These are phyloP conservation scores for Huso huso DNA, from an alignment of 2,797 vertebrate species.

Conservation along the genomic window DNA sequence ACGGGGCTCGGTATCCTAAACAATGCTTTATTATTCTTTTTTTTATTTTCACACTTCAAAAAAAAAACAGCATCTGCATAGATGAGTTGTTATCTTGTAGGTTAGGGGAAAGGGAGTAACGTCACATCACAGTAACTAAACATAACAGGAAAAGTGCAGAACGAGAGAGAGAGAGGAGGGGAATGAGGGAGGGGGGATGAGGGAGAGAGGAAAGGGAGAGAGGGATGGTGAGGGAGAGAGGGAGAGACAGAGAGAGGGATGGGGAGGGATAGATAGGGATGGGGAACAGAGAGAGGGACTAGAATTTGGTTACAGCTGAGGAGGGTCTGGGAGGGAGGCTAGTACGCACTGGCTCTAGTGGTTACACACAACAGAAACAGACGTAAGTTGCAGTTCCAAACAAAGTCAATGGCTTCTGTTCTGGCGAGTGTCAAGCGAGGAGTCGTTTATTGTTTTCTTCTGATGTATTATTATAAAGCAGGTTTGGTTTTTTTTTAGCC, in stretches of 20 bases:
- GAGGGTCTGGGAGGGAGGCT: too few relatives aligned
- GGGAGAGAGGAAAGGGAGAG: too few relatives aligned
- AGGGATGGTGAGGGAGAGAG: too few relatives aligned
- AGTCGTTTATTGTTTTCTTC: too few relatives aligned
- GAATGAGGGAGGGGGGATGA: too few relatives aligned
- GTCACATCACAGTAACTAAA: conserved; percentile 49
- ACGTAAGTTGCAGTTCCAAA: conserved; percentile 69
- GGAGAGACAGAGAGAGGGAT: too few relatives aligned
- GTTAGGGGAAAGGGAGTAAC: conserved; percentile 58
- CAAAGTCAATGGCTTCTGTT: conserved; percentile 43
- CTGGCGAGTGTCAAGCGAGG: too few relatives aligned
- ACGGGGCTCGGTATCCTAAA: neutral
- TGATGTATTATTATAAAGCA: too few relatives aligned
- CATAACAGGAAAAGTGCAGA: conserved; percentile 53
- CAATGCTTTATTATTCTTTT: conserved; percentile 20
- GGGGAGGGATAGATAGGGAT: neutral
- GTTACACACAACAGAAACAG: conserved; percentile 71
- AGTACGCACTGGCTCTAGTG: too few relatives aligned
- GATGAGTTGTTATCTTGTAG: conserved; percentile 75
- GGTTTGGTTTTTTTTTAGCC: too few relatives aligned
- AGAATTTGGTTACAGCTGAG: too few relatives aligned
- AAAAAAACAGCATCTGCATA: conserved; percentile 83
- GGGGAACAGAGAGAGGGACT: neutral
- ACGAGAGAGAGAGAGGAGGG: conserved; percentile 5
- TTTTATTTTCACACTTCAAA: conserved; percentile 72